Conservation (phyloP, 1,140 invertebrate genomes). For the Frieseomelitta varia region DNA sequence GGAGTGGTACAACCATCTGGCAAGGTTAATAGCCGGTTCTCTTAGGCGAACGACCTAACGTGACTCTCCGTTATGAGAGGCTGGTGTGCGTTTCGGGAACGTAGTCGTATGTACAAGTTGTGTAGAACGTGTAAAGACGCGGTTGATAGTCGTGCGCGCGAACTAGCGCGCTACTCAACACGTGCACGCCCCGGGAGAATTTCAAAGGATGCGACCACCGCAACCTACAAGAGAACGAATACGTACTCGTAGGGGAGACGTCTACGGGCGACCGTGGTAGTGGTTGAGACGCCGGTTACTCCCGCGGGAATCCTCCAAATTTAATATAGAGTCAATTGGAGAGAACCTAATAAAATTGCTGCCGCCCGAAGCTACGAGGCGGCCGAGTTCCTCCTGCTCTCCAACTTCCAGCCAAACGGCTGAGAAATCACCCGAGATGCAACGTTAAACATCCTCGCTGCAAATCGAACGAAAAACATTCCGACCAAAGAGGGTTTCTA, state of each 20-base stretch:
- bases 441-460: slow-evolving; percentile 78
- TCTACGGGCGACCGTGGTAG: slow-evolving; percentile 16
- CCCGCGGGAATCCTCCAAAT: slow-evolving; percentile 78
- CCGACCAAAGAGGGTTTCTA: slow-evolving; percentile 40
- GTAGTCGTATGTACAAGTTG: slow-evolving; percentile 44
- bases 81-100: slow-evolving; percentile 33
- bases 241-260: slow-evolving; percentile 5
- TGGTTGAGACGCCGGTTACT: slow-evolving; percentile 58
- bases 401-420: slow-evolving; percentile 66
- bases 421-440: slow-evolving; percentile 78
- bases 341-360: slow-evolving; percentile 81
- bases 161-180: slow-evolving; percentile 53
- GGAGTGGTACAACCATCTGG: slow-evolving; percentile 43
- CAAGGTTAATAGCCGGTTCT: slow-evolving; percentile 63
- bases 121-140: slow-evolving; percentile 47
- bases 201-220: slow-evolving; percentile 65
- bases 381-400: slow-evolving; percentile 15
- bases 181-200: slow-evolving; percentile 58
- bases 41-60: slow-evolving; percentile 59
- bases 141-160: slow-evolving; percentile 24
- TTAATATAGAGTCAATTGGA: slow-evolving; percentile 81
- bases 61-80: slow-evolving; percentile 47
- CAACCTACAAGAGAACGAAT: slow-evolving; percentile 47
- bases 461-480: slow-evolving; percentile 72
- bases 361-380: slow-evolving; percentile 72